Conservation (phyloP, 2,113 vertebrate genomes). For the Eleginops maclovinus region DNA sequence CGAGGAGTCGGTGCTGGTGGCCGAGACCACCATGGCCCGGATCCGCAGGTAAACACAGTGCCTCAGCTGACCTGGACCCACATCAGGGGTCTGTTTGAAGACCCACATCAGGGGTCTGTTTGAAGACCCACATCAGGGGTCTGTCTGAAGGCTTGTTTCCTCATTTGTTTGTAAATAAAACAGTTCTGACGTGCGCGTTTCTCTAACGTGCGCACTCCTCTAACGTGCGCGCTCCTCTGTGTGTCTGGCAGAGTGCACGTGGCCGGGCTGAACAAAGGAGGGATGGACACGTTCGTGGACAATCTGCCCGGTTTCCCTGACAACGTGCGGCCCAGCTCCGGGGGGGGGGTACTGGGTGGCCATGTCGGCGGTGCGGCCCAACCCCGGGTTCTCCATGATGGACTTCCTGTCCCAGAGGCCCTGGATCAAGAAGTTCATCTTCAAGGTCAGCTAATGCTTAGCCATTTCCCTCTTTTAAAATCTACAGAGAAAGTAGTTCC, state of each 20-base stretch:
- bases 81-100: too few relatives aligned
- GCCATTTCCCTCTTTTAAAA: too few relatives aligned
- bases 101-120: too few relatives aligned
- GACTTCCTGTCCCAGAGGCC: constrained; percentile 96
- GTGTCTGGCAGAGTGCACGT: constrained; percentile 88
- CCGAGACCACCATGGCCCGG: constrained; percentile 95
- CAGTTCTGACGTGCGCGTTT: too few relatives aligned
- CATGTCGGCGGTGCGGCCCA: constrained; percentile 88
- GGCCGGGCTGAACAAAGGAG: constrained; percentile 95
- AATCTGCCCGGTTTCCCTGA: constrained; percentile 97
- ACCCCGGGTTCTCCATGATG: constrained; percentile 95
- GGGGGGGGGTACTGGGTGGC: constrained; percentile 96
- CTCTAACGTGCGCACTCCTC: too few relatives aligned
- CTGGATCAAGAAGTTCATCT: constrained; percentile 94
- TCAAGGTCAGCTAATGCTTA: constrained; percentile 90
- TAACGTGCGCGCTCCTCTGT: too few relatives aligned
- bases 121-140: too few relatives aligned
- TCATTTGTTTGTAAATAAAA: too few relatives aligned
- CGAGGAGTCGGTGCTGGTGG: constrained; percentile 95
- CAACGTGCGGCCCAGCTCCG: constrained; percentile 93
- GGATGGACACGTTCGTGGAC: constrained; percentile 95
- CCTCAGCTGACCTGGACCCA: too few relatives aligned
- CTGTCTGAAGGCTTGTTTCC: too few relatives aligned
- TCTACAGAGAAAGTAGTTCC: too few relatives aligned
- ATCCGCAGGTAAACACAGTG: constrained; percentile 95